A percentile compares a stretch with the other conserved stretches of the same genome.
Evolutionary conservation across 2,797 vertebrate species (phyloP).

Genomic region (Cercopithecus neglectus): DNA sequence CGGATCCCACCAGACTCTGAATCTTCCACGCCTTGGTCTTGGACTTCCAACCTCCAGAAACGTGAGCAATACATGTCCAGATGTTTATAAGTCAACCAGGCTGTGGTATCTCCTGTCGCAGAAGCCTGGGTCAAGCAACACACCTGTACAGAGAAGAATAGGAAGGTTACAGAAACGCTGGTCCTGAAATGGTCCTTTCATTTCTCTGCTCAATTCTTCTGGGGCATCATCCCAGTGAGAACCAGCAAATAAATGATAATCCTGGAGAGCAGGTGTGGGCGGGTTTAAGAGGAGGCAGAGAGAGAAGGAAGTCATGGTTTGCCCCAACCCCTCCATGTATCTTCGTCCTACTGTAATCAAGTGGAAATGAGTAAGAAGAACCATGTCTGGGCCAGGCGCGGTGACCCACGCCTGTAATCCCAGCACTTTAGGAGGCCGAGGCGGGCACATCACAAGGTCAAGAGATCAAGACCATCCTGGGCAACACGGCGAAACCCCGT

Average conservation of each 20-base stretch:
- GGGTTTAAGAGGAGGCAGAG: accelerated
- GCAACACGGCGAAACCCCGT: no score
- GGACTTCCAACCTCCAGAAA: no score
- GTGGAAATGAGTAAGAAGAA: not conserved
- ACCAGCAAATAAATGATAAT: accelerated
- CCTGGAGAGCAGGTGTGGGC: not conserved
- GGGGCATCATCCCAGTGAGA: accelerated
- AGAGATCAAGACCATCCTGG: no score
- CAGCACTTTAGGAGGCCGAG: no score
- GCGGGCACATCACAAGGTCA: no score
- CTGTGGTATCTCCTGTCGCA: no score
- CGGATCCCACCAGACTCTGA: no score
- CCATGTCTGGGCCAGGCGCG: accelerated
- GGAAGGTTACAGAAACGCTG: accelerated
- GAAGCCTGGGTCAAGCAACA: not conserved
- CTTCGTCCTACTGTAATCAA: accelerated
- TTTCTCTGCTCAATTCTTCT: not conserved
- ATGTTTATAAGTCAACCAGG: not conserved
- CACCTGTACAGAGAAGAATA: accelerated
- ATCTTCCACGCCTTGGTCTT: no score
- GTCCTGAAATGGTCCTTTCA: accelerated
- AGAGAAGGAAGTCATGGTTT: not conserved
- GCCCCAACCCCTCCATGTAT: accelerated
- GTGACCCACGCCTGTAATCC: no score
- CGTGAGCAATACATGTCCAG: no score